Percentiles rank a stretch among this genome's conserved stretches.
phyloP scores from a whole-genome alignment of 1,140 invertebrate genomes.

The Drosophila watanabei region DNA sequence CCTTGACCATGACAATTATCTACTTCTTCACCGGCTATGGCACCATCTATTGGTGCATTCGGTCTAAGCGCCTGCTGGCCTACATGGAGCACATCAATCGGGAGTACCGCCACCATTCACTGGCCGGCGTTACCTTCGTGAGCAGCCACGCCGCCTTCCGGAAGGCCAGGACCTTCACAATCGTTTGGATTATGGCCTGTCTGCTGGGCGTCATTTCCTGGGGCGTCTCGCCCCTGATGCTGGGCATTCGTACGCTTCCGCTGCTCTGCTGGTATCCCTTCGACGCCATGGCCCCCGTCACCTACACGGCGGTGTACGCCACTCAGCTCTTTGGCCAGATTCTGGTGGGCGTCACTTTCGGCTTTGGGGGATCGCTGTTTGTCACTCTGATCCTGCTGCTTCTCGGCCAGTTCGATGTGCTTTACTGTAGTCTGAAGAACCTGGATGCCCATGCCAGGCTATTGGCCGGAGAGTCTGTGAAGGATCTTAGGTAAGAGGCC shows the following conservation, averaged over 20 bases:
- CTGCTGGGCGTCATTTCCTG: constrained; percentile 58
- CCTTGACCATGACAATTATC: constrained; percentile 76
- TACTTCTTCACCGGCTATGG: constrained; percentile 73
- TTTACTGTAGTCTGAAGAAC: constrained; percentile 82
- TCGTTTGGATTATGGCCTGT: constrained; percentile 58
- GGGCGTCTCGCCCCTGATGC: constrained; percentile 62
- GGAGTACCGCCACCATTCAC: constrained; percentile 76
- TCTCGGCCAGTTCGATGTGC: constrained; percentile 75
- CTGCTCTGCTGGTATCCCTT: constrained; percentile 81
- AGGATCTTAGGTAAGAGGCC: constrained; percentile 45
- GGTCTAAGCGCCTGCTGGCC: constrained; percentile 30
- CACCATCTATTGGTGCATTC: constrained; percentile 64
- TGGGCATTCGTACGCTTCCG: constrained; percentile 60
- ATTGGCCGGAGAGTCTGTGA: constrained; percentile 36
- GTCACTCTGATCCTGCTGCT: constrained; percentile 66
- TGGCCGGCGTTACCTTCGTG: constrained; percentile 76
- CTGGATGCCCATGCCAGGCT: constrained; percentile 63
- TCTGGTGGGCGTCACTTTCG: constrained; percentile 55
- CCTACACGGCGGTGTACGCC: constrained; percentile 61
- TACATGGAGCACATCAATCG: constrained; percentile 61
- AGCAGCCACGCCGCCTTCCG: constrained; percentile 39
- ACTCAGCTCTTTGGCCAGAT: constrained; percentile 71
- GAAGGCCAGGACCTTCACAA: constrained; percentile 41
- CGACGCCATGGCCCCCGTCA: constrained; percentile 57
- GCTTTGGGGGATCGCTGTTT: constrained; percentile 63